Percentiles rank a stretch among this genome's conserved stretches.
Evolutionary conservation across 2,888 invertebrate species (phyloP).

Genomic region (Drosophila kanekoi): DNA sequence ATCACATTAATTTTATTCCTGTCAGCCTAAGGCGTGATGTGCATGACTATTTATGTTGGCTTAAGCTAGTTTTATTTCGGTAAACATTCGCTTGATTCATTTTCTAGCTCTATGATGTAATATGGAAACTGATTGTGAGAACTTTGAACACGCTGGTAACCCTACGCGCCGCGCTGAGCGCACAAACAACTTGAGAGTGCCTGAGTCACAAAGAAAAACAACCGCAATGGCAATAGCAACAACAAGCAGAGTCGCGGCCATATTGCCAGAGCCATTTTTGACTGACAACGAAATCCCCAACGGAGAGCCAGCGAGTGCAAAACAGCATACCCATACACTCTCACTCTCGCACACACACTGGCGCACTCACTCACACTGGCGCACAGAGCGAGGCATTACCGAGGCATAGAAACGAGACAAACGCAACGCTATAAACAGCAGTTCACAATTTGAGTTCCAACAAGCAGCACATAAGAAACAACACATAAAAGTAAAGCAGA

Average conservation of each 20-base stretch:
- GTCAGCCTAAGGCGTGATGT: not conserved
- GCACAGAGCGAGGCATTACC: slow-evolving; percentile 51
- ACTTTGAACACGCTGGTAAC: slow-evolving; percentile 46
- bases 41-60: not conserved
- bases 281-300: slow-evolving; percentile 65
- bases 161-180: slow-evolving; percentile 43
- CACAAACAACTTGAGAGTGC: slow-evolving; percentile 20
- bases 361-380: slow-evolving; percentile 39
- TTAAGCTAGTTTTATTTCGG: not conserved
- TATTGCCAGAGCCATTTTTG: slow-evolving; percentile 76
- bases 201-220: slow-evolving; percentile 65
- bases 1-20: not conserved
- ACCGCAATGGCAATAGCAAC: slow-evolving; percentile 36
- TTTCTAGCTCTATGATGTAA: slow-evolving; percentile 10
- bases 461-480: slow-evolving; percentile 63
- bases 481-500: slow-evolving; percentile 36
- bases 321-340: slow-evolving; percentile 55
- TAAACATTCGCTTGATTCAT: not conserved
- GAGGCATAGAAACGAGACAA: slow-evolving; percentile 77
- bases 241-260: slow-evolving; percentile 70
- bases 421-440: slow-evolving; percentile 81
- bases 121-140: not conserved
- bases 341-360: slow-evolving; percentile 25
- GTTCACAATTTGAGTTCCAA: slow-evolving; percentile 72
- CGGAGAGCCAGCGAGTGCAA: slow-evolving; percentile 70